Conservation (phyloP, 2,113 vertebrate genomes). For the Rana temporaria region DNA sequence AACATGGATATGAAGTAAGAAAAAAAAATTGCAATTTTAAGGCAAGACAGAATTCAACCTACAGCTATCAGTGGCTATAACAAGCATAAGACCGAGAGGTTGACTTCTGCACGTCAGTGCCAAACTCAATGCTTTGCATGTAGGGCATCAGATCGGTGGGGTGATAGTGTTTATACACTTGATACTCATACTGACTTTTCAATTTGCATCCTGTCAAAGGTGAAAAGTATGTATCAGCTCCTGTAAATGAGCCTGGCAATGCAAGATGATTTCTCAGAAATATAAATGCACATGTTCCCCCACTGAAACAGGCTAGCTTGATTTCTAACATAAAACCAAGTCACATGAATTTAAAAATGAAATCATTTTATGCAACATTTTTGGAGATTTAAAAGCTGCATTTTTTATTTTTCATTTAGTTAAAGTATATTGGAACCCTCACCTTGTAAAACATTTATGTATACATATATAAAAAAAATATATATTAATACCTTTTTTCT, state of each 20-base stretch:
- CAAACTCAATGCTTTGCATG: neutral
- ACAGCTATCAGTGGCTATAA: neutral
- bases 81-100: constrained; percentile 16
- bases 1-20: neutral
- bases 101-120: neutral
- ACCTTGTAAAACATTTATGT: no score
- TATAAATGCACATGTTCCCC: no score
- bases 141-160: constrained; percentile 3
- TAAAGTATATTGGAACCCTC: no score
- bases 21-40: neutral
- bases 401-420: no score
- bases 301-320: no score
- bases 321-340: no score
- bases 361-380: no score
- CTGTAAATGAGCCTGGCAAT: neutral
- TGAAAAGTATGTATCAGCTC: constrained; percentile 11
- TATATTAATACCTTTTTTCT: no score
- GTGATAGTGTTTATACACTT: constrained; percentile 40
- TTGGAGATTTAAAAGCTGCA: no score
- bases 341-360: no score
- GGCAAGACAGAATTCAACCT: neutral
- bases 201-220: constrained; percentile 48
- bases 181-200: constrained; percentile 39
- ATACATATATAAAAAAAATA: no score
- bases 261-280: neutral